Percentiles rank a stretch among this genome's conserved stretches.
Evolutionary conservation across 2,888 invertebrate species (phyloP).

Genomic region (Phymatocera aterrima): DNA sequence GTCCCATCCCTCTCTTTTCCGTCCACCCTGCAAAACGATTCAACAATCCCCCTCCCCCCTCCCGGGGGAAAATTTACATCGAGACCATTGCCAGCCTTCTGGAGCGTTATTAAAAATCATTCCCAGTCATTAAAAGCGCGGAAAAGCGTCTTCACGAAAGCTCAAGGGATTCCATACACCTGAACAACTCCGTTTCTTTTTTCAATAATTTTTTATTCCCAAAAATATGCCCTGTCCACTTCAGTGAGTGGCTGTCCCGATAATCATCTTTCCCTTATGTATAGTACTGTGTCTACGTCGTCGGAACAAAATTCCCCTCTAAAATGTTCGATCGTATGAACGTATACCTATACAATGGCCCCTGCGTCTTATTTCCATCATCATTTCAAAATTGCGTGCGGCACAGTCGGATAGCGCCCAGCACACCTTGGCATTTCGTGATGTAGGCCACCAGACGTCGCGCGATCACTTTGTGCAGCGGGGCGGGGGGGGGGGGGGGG

Average conservation of each 20-base stretch:
- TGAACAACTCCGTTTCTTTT: no score
- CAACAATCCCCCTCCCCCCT: no score
- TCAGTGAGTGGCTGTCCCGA: no score
- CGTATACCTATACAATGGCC: no score
- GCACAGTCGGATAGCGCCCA: not conserved
- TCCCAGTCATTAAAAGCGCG: no score
- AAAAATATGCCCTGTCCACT: no score
- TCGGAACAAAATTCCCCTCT: not conserved
- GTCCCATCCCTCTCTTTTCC: not conserved
- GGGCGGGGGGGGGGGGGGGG: not conserved
- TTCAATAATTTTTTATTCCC: no score
- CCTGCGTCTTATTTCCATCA: not conserved
- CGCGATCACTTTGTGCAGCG: not conserved
- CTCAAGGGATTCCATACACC: no score
- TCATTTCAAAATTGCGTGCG: slow-evolving; percentile 7
- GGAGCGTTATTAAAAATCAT: not conserved
- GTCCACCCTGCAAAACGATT: slow-evolving; percentile 2
- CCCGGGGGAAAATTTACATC: slow-evolving; percentile 8
- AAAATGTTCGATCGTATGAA: not conserved
- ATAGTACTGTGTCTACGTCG: no score
- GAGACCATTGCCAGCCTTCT: no score
- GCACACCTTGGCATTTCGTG: slow-evolving; percentile 11
- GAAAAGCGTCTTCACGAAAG: no score
- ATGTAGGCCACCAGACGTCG: slow-evolving; percentile 39
- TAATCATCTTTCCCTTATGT: no score